Percentiles rank a stretch among this genome's conserved stretches.
Evolutionary conservation across 2,888 invertebrate species (phyloP).

Genomic region (Caenorhabditis becei): DNA sequence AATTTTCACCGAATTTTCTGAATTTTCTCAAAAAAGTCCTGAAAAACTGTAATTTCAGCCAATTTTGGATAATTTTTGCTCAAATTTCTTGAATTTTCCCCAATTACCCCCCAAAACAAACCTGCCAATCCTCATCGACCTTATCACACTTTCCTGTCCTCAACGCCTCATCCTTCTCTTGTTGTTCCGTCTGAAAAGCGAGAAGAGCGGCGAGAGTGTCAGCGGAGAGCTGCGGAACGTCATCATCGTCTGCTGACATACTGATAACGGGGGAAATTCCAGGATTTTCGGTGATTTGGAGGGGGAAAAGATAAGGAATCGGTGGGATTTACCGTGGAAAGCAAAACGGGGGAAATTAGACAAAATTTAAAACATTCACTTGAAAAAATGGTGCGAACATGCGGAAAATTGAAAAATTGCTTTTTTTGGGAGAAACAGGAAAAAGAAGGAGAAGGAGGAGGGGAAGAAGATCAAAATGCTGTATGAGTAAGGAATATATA

Average conservation of each 20-base stretch:
- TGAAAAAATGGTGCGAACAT: not conserved
- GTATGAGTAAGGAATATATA: no score
- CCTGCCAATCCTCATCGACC: constrained; percentile 74
- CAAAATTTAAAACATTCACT: not conserved
- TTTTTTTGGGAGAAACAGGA: not conserved
- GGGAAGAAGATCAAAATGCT: not conserved
- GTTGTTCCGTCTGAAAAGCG: constrained; percentile 46
- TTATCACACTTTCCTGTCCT: constrained; percentile 34
- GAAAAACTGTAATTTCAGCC: no score
- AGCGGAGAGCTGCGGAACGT: constrained; percentile 60
- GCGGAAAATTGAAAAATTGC: not conserved
- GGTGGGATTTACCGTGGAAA: not conserved
- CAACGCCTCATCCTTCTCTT: constrained; percentile 26
- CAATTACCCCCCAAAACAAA: no score
- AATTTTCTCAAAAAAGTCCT: no score
- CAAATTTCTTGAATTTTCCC: not conserved
- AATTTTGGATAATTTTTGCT: no score
- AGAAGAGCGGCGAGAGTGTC: constrained; percentile 67
- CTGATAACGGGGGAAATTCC: no score
- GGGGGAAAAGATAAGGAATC: not conserved
- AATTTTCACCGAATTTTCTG: no score
- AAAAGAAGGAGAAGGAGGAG: not conserved
- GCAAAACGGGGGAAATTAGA: not conserved
- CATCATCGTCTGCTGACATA: constrained; percentile 62
- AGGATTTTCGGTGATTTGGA: no score